Percentiles rank a stretch among this genome's conserved stretches.
phyloP scores from a whole-genome alignment of 2,113 vertebrate species.

The Carassius carassius region DNA sequence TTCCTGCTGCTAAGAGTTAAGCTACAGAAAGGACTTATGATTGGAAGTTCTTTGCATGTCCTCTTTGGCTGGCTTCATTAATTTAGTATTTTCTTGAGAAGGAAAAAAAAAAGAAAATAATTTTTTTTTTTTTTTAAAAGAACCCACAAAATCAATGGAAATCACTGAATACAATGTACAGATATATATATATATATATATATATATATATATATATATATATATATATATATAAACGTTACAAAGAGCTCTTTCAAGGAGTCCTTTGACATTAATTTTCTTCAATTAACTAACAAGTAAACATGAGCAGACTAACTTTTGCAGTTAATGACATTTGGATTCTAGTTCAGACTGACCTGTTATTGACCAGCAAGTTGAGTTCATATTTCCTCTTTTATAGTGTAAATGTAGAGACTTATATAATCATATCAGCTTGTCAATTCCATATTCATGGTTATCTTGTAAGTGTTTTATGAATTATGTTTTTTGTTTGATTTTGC shows the following conservation, averaged over 20 bases:
- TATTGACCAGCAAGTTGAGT: slow-evolving; percentile 30
- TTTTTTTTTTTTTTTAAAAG: too few relatives aligned
- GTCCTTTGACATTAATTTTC: slow-evolving; percentile 58
- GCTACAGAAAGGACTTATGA: slow-evolving; percentile 73
- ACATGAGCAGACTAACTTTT: slow-evolving; percentile 64
- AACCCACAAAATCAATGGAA: slow-evolving; percentile 21
- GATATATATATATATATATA: too few relatives aligned
- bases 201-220: too few relatives aligned
- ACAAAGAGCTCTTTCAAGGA: slow-evolving; percentile 40
- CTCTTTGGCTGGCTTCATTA: slow-evolving; percentile 69
- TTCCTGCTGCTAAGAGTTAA: slow-evolving; percentile 76
- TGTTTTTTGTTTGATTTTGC: slow-evolving; percentile 60
- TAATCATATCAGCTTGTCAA: slow-evolving; percentile 65
- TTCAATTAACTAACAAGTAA: slow-evolving; percentile 63
- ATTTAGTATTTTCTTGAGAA: slow-evolving; percentile 63
- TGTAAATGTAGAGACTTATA: slow-evolving; percentile 48
- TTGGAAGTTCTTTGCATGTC: slow-evolving; percentile 75
- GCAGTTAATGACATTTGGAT: slow-evolving; percentile 66
- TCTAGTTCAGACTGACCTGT: slow-evolving; percentile 45
- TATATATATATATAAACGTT: not conserved
- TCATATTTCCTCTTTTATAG: slow-evolving; percentile 34
- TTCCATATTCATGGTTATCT: slow-evolving; percentile 62
- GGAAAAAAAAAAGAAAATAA: slow-evolving; percentile 46
- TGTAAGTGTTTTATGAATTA: slow-evolving; percentile 62
- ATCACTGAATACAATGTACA: not conserved